phyloP scores from a whole-genome alignment of 37 sponge, comb jelly and placozoan species.

The Bolinopsis microptera region DNA sequence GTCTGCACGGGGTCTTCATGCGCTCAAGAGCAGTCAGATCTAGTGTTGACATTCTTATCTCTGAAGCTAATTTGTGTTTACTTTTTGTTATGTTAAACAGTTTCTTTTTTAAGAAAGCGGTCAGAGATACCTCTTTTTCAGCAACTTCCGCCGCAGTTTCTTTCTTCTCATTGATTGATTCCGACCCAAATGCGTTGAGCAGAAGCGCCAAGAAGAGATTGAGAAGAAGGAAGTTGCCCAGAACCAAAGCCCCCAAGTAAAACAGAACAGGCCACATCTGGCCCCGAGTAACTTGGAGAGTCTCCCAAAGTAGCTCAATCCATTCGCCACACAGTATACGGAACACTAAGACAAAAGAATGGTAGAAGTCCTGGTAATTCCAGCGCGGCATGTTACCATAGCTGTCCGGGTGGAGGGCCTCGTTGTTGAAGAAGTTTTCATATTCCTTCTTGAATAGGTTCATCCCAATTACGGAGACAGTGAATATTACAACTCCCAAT shows the following conservation, averaged over 20 bases:
- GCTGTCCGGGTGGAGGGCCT: too few species aligned
- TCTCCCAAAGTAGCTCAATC: constrained; percentile 66
- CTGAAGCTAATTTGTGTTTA: constrained; percentile 22
- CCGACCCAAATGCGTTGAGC: constrained; percentile 64
- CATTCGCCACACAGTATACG: constrained; percentile 68
- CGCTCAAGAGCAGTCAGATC: neutral
- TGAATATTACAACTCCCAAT: constrained; percentile 63
- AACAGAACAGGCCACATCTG: constrained; percentile 23
- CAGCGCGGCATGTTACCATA: neutral
- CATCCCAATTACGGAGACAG: constrained; percentile 64
- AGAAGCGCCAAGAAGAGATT: constrained; percentile 68
- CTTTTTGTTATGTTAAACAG: neutral
- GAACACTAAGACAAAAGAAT: constrained; percentile 65
- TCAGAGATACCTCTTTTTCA: neutral
- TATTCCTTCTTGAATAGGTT: constrained; percentile 28
- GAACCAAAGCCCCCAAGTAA: constrained; percentile 34
- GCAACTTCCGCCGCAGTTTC: neutral
- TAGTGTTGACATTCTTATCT: constrained; percentile 31
- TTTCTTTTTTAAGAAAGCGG: neutral
- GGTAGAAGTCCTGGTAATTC: constrained; percentile 55
- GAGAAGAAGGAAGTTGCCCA: constrained; percentile 64
- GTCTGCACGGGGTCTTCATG: constrained; percentile 11
- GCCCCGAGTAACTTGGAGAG: neutral
- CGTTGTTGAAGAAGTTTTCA: neutral
- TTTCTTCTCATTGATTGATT: constrained; percentile 32